Percentiles rank a stretch among this genome's conserved stretches.
Evolutionary conservation across 2,888 invertebrate species (phyloP).

Genomic region (Tetragonisca angustula): DNA sequence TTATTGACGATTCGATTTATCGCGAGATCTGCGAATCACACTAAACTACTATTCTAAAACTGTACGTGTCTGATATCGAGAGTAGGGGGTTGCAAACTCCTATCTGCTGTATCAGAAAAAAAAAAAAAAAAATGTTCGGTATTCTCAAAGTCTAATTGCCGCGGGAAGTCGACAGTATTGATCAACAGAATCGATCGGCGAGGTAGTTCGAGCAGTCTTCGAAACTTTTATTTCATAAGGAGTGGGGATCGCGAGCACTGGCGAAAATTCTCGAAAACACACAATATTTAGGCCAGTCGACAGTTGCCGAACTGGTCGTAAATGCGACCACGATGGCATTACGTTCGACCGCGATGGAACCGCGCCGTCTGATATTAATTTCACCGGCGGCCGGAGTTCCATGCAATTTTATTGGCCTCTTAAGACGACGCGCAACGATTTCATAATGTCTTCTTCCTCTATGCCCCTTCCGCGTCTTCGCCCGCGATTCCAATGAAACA

Average conservation of each 20-base stretch:
- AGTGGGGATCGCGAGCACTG: not conserved
- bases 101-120: not conserved
- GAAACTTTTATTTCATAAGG: conserved; percentile 52
- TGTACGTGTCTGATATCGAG: not conserved
- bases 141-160: not conserved
- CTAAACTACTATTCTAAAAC: too few relatives aligned
- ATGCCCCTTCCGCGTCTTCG: too few relatives aligned
- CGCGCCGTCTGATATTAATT: conserved; percentile 65
- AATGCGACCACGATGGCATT: conserved; percentile 48
- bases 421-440: conserved; percentile 66
- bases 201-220: conserved; percentile 22
- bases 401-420: conserved; percentile 64
- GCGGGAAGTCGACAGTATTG: not conserved
- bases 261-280: conserved; percentile 29
- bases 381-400: conserved; percentile 45
- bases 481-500: conserved; percentile 62
- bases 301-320: conserved; percentile 44
- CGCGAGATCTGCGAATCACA: too few relatives aligned
- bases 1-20: too few relatives aligned
- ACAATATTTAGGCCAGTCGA: conserved; percentile 34
- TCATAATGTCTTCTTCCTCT: conserved; percentile 55
- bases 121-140: too few relatives aligned
- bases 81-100: not conserved
- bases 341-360: conserved; percentile 47
- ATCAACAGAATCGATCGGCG: conserved; percentile 17